Evolutionary conservation across 2,888 invertebrate genomes (phyloP).

Genomic region (Perdita meconis): DNA sequence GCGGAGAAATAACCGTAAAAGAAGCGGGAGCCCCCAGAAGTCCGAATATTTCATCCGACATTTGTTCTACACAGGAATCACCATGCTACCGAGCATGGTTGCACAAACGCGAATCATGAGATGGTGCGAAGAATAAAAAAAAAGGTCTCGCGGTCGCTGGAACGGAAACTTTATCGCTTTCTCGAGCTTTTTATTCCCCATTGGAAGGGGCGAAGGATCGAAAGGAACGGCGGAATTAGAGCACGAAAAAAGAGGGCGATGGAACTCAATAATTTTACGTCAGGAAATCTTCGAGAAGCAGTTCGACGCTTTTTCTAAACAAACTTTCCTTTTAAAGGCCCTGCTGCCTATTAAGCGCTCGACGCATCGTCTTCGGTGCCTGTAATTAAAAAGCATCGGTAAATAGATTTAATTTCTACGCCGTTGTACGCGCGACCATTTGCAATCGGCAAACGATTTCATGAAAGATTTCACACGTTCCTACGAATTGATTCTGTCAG

Average conservation of each 20-base stretch:
- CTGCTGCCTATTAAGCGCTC: slow-evolving; percentile 21
- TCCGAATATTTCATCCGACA: slow-evolving; percentile 31
- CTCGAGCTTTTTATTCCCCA: slow-evolving; percentile 33
- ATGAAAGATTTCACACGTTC: background rate
- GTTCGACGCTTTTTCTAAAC: slow-evolving; percentile 36
- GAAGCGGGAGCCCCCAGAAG: slow-evolving; percentile 4
- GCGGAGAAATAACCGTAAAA: slow-evolving; percentile 22
- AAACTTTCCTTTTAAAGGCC: slow-evolving; percentile 30
- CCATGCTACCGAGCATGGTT: slow-evolving; percentile 14
- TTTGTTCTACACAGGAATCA: slow-evolving; percentile 31
- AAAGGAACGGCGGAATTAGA: slow-evolving; percentile 25
- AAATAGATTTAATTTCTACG: background rate
- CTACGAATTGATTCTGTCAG: background rate
- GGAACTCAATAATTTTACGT: slow-evolving; percentile 53
- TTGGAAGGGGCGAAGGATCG: slow-evolving; percentile 12
- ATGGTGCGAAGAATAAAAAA: slow-evolving; percentile 44
- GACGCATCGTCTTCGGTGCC: background rate
- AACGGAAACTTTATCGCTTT: slow-evolving; percentile 51
- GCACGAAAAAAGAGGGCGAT: slow-evolving; percentile 26
- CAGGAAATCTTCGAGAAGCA: slow-evolving; percentile 16
- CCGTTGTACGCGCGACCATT: background rate
- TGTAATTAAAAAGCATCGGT: slow-evolving; percentile 17
- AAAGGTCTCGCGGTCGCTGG: slow-evolving; percentile 10
- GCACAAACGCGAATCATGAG: slow-evolving; percentile 28
- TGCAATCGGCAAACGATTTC: background rate